A percentile compares a stretch with the other conserved stretches of the same genome.
phyloP scores from a whole-genome alignment of 1,140 invertebrate species.

The Aphelinus certus region DNA sequence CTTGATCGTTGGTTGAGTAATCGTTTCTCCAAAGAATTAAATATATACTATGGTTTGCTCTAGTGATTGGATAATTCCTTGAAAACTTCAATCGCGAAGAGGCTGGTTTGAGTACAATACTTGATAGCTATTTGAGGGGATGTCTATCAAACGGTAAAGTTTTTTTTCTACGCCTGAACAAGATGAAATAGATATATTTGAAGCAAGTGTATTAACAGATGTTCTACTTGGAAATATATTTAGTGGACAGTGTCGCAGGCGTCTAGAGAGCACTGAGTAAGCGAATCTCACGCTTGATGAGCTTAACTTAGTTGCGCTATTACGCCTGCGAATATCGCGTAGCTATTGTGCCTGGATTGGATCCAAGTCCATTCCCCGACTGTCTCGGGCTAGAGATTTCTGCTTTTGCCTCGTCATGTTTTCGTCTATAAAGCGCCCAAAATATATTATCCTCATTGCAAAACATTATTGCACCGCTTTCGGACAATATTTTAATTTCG shows the following conservation, averaged over 20 bases:
- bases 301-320: conserved; percentile 41
- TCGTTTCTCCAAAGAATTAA: not conserved
- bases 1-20: too few relatives aligned
- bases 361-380: conserved; percentile 40
- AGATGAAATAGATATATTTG: conserved; percentile 15
- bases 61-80: too few relatives aligned
- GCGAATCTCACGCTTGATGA: conserved; percentile 41
- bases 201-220: conserved; percentile 31
- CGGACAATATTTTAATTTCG: conserved; percentile 37
- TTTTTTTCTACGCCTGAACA: not conserved
- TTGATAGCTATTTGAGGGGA: too few relatives aligned
- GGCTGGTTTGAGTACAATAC: too few relatives aligned
- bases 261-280: conserved; percentile 27
- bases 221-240: conserved; percentile 35
- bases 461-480: conserved; percentile 29
- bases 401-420: conserved; percentile 7
- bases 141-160: too few relatives aligned
- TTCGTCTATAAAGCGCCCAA: conserved; percentile 13
- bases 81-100: too few relatives aligned
- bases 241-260: conserved; percentile 5
- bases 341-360: conserved; percentile 40
- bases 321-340: conserved; percentile 39
- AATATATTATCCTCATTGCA: conserved; percentile 32
- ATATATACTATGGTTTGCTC: not conserved
- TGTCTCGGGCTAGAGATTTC: not conserved